These are phyloP conservation scores for Thunnus albacares DNA, from an alignment of 2,797 vertebrate genomes.

Conservation along the genomic window DNA sequence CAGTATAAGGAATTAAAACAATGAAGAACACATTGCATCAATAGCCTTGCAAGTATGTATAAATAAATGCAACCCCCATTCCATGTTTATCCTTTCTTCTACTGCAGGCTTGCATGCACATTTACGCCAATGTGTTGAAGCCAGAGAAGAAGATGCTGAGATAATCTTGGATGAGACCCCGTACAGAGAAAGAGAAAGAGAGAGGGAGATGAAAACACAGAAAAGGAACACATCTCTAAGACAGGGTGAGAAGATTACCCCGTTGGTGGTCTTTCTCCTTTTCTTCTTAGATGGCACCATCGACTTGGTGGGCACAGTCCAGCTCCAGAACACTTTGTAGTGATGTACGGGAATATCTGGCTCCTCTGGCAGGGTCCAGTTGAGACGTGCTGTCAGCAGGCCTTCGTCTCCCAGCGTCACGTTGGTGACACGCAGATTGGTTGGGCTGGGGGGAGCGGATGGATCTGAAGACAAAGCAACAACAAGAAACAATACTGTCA, in stretches of 20 bases:
- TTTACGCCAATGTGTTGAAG: constrained; percentile 46
- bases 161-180: constrained; percentile 50
- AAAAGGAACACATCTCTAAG: constrained; percentile 35
- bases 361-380: constrained; percentile 92
- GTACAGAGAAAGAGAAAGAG: constrained; percentile 1
- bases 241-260: constrained; percentile 84
- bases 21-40: constrained; percentile 52
- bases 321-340: constrained; percentile 97
- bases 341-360: constrained; percentile 94
- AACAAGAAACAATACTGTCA: constrained; percentile 39
- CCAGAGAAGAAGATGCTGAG: constrained; percentile 51
- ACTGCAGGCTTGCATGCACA: constrained; percentile 29
- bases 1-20: constrained; percentile 64
- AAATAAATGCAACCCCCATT: constrained; percentile 62
- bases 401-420: constrained; percentile 86
- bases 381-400: constrained; percentile 85
- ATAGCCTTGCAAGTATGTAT: constrained; percentile 36
- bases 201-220: neutral
- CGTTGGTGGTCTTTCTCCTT: constrained; percentile 92
- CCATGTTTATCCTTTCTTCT: constrained; percentile 47
- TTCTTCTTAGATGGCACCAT: constrained; percentile 92
- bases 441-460: constrained; percentile 89
- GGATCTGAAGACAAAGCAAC: constrained; percentile 87
- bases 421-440: constrained; percentile 88
- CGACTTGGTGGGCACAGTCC: constrained; percentile 88